Conservation (phyloP, 2,888 invertebrate genomes). For the Endomychus coccineus region DNA sequence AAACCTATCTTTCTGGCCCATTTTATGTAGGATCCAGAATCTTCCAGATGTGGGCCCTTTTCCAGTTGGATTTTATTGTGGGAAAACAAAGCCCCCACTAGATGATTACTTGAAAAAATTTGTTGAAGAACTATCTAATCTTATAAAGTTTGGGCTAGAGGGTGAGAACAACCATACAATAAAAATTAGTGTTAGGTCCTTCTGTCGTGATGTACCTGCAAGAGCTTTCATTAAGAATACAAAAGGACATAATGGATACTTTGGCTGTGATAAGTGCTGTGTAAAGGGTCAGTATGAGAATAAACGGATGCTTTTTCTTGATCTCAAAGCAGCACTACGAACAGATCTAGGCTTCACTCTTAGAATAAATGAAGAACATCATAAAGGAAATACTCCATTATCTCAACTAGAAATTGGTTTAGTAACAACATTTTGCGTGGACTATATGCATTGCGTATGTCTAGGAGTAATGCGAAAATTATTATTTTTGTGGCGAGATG, state of each 20-base stretch:
- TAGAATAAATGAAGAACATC: conserved; percentile 16
- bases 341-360: conserved; percentile 18
- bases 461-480: conserved; percentile 24
- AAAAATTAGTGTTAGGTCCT: conserved; percentile 11
- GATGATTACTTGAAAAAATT: conserved; percentile 17
- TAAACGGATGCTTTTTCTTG: conserved; percentile 20
- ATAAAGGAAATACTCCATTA: conserved; percentile 20
- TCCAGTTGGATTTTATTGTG: conserved; percentile 1
- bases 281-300: conserved; percentile 18
- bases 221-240: conserved; percentile 19
- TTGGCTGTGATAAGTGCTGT: conserved; percentile 24
- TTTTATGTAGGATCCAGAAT: not conserved
- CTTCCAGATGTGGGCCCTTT: not conserved
- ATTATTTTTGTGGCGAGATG: conserved; percentile 22
- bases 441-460: conserved; percentile 25
- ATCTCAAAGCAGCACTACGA: conserved; percentile 20
- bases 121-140: conserved; percentile 16
- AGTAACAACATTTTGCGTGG: conserved; percentile 19
- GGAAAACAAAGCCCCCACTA: conserved; percentile 10
- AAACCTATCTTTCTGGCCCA: not conserved
- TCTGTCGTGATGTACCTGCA: conserved; percentile 22
- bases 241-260: conserved; percentile 22
- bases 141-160: conserved; percentile 13
- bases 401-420: conserved; percentile 17
- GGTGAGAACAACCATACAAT: conserved; percentile 5